Conservation (phyloP, 2,113 vertebrate genomes). For the Mus spicilegus region DNA sequence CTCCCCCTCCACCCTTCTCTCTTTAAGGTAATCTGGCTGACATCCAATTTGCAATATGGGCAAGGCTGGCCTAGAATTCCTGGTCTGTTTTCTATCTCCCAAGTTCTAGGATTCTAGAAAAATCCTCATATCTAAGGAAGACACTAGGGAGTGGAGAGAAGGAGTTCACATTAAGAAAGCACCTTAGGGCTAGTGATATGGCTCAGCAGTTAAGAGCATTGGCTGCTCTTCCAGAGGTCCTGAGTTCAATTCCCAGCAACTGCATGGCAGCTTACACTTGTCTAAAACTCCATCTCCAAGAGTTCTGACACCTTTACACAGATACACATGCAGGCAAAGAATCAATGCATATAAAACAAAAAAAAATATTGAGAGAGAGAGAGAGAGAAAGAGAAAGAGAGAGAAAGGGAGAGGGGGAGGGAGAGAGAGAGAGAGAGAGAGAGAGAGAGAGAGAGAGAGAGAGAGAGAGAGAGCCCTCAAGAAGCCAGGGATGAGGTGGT, state of each 20-base stretch:
- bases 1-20: neutral
- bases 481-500: neutral
- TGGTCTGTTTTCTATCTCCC: neutral
- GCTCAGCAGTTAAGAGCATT: neutral
- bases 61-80: neutral
- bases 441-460: no score
- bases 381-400: no score
- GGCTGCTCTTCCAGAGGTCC: neutral
- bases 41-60: neutral
- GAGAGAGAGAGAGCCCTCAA: neutral
- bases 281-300: neutral
- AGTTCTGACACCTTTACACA: neutral
- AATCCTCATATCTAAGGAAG: neutral
- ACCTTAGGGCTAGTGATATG: neutral
- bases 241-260: neutral
- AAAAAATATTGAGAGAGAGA: neutral
- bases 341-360: neutral
- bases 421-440: no score
- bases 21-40: neutral
- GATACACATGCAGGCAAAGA: neutral
- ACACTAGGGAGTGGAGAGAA: slow-evolving; percentile 10
- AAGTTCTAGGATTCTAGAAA: neutral
- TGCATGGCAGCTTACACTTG: neutral
- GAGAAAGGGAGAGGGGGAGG: no score
- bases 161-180: neutral